phyloP scores from a whole-genome alignment of 2,113 vertebrate genomes.

The Microcebus ravelobensis region DNA sequence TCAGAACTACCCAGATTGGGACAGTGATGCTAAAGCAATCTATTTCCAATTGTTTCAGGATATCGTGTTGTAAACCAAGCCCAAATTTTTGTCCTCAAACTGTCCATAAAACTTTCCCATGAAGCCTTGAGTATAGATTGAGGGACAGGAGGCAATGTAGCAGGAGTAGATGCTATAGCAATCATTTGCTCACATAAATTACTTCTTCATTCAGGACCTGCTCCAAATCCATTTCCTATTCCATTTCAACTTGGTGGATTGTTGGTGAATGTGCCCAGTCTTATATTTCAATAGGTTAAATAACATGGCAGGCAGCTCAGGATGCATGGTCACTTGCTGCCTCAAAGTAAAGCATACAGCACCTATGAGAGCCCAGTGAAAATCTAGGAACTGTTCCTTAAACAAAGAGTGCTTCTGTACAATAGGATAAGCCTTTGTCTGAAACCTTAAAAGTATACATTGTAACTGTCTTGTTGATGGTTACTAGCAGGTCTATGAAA shows the following conservation, averaged over 20 bases:
- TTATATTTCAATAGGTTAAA: neutral
- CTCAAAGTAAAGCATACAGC: neutral
- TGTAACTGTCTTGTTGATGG: neutral
- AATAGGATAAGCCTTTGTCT: neutral
- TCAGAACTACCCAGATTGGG: neutral
- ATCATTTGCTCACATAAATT: neutral
- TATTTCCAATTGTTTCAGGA: neutral
- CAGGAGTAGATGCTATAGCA: neutral
- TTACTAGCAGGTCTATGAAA: neutral
- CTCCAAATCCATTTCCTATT: neutral
- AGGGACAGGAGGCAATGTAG: neutral
- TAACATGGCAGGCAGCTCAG: neutral
- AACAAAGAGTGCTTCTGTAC: neutral
- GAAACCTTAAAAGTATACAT: neutral
- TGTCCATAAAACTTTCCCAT: neutral
- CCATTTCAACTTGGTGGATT: neutral
- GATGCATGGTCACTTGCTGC: neutral
- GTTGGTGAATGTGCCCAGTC: neutral
- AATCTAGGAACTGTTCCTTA: neutral
- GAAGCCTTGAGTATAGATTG: neutral
- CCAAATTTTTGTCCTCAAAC: neutral
- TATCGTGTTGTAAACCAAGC: neutral
- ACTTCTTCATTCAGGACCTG: neutral
- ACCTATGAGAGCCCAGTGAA: neutral
- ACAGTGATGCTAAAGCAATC: neutral